Base-by-base conservation (phyloP, 2,797 vertebrate genomes). In the Premnoplex brunnescens region DNA sequence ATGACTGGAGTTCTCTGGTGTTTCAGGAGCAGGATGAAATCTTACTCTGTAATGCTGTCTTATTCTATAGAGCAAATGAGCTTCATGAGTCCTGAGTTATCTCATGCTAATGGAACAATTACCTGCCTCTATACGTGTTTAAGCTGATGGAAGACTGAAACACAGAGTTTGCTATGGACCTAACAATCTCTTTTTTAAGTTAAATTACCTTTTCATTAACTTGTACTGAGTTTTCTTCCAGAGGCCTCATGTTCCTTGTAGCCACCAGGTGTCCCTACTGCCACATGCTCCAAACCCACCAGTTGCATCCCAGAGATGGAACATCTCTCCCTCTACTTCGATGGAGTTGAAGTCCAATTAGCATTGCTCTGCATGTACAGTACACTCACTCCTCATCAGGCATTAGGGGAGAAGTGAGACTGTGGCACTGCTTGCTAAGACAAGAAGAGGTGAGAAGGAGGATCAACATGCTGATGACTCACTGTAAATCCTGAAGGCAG, bases 201-300 rank as follows among this genome's bases (percentile, higher is more conserved):
- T 21, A 34, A 27, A 12, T 10, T 82, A 9, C 2, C 8, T 66
- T 93, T 88, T 58, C 10, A 67, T 14, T 15, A 10, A 9, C 55
- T 34, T 14, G 5, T 23, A 2, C 19, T 2, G 9, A 9, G 4
- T 71, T 89, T 79, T 78, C 41, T 81, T 88, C 36, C 49, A 24
- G 46, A 51, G 8, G 6, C 26, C 10, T 37, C 46, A 12, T 83
- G 71, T 64, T 87, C 49, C 49, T 88, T 54, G 44, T 94, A 92
- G 86, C 97, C 97, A 97, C 93, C 84, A 98, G 97, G 62, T 98
- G 97, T 97, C 97, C 52, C 96, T 93, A 21, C 94, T 94, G 56
- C 63, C 85, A 3, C 0, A 60, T 84, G 82, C 59, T 78, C 72
- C 71, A 55, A 32, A 48, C 20, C 18, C n/a, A 36, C 30, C 37